phyloP scores from a whole-genome alignment of 2,113 vertebrate species.

The Bubo blakistoni region DNA sequence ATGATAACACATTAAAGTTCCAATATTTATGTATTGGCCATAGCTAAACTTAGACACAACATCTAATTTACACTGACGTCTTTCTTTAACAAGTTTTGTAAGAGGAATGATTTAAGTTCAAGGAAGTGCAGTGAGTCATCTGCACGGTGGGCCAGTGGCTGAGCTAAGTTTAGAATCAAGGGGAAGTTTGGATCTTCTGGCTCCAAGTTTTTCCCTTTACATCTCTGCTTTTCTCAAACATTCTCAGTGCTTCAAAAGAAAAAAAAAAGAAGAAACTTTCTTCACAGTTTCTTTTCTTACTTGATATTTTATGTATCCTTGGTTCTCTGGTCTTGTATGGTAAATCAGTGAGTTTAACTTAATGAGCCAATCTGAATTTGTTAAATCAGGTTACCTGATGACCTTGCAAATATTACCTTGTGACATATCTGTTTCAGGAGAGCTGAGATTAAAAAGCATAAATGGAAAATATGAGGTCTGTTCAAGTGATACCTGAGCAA shows the following conservation, averaged over 20 bases:
- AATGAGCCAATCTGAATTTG: neutral
- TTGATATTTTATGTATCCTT: neutral
- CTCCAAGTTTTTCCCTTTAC: conserved; percentile 56
- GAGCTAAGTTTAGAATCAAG: conserved; percentile 78
- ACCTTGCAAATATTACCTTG: neutral
- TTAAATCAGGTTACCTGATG: neutral
- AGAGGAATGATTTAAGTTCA: conserved; percentile 79
- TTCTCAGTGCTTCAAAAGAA: neutral
- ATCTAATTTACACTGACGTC: conserved; percentile 82
- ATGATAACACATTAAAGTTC: conserved; percentile 65
- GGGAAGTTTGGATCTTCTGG: conserved; percentile 63
- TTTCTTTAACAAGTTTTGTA: conserved; percentile 83
- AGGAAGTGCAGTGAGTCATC: conserved; percentile 78
- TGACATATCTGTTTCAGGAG: neutral
- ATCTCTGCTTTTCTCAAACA: conserved; percentile 36
- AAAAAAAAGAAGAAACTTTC: neutral
- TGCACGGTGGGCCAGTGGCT: conserved; percentile 73
- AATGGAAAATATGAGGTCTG: neutral
- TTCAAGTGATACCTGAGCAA: neutral
- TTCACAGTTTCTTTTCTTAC: neutral
- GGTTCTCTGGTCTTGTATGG: neutral
- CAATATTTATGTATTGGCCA: conserved; percentile 71
- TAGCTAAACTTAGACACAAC: conserved; percentile 77
- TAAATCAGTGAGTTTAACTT: neutral
- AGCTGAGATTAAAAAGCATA: neutral